Evolutionary conservation across 1,140 invertebrate genomes (phyloP).

Genomic region (Triops longicaudatus): DNA sequence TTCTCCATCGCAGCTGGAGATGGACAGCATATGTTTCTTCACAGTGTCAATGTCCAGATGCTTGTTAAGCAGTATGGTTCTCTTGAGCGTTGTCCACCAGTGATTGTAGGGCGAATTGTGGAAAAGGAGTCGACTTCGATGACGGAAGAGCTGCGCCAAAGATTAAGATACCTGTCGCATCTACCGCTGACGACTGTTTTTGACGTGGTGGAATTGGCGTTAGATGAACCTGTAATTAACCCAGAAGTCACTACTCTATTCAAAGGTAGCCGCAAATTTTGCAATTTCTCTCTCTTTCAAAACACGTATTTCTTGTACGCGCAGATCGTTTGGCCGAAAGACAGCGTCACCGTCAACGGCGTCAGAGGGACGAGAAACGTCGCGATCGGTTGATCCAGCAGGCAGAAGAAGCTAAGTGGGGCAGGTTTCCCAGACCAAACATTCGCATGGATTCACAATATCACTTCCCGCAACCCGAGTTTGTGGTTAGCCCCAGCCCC

Average conservation of each 20-base stretch:
- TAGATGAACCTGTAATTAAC: slow-evolving; percentile 61
- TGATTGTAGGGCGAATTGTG: slow-evolving; percentile 62
- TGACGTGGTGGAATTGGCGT: slow-evolving; percentile 76
- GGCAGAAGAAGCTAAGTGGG: slow-evolving; percentile 60
- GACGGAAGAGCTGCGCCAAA: slow-evolving; percentile 63
- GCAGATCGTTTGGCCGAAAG: slow-evolving; percentile 56
- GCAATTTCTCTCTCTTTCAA: slow-evolving; percentile 23
- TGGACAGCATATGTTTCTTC: slow-evolving; percentile 86
- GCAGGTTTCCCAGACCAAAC: slow-evolving; percentile 47
- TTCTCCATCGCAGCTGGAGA: slow-evolving; percentile 55
- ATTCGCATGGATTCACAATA: slow-evolving; percentile 50
- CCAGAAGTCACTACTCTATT: slow-evolving; percentile 55
- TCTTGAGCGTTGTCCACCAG: slow-evolving; percentile 64
- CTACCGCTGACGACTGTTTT: slow-evolving; percentile 82
- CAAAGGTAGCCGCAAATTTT: slow-evolving; percentile 45
- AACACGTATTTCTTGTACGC: slow-evolving; percentile 25
- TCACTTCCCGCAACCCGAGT: slow-evolving; percentile 52
- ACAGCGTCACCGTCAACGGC: slow-evolving; percentile 50
- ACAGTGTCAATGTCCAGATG: slow-evolving; percentile 84
- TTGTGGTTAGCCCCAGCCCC: neutral
- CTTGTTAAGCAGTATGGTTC: slow-evolving; percentile 74
- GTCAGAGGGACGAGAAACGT: slow-evolving; percentile 57
- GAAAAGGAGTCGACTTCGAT: slow-evolving; percentile 77
- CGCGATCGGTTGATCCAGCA: slow-evolving; percentile 59
- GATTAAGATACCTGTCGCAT: slow-evolving; percentile 75